Evolutionary conservation across 2,888 invertebrate genomes (phyloP).

Genomic region (Alcis repandata): DNA sequence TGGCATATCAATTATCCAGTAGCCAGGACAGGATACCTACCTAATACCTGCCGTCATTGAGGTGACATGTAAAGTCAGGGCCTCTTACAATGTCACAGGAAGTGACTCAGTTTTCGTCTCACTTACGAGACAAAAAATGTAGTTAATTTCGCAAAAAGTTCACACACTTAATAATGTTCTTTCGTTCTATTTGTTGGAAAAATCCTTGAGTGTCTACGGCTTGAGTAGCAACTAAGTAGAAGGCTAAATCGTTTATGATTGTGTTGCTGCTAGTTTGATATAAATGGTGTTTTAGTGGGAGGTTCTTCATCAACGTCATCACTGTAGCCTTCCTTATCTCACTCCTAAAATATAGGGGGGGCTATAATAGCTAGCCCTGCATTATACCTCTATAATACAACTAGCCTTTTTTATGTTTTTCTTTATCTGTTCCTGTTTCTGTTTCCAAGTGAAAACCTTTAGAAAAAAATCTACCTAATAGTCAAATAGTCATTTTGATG

Average conservation of each 20-base stretch:
- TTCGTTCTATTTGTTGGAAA: slow-evolving; percentile 35
- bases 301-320: not conserved
- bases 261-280: not conserved
- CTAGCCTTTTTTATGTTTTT: no score
- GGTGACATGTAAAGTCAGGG: slow-evolving; percentile 67
- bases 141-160: slow-evolving; percentile 39
- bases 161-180: slow-evolving; percentile 33
- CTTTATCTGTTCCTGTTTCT: no score
- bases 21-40: slow-evolving; percentile 27
- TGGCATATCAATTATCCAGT: slow-evolving; percentile 25
- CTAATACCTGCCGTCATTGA: slow-evolving; percentile 49
- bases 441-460: no score
- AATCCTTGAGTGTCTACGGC: slow-evolving; percentile 29
- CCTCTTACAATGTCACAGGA: slow-evolving; percentile 62
- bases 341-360: no score
- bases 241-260: slow-evolving; percentile 10
- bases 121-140: slow-evolving; percentile 43
- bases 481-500: no score
- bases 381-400: no score
- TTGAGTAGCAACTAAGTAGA: slow-evolving; percentile 9
- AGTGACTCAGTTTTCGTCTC: slow-evolving; percentile 64
- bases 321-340: not conserved
- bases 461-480: no score
- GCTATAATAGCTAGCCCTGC: no score
- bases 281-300: not conserved